Base-by-base conservation (phyloP, 2,888 invertebrate genomes). In the Trachelus stipa region DNA sequence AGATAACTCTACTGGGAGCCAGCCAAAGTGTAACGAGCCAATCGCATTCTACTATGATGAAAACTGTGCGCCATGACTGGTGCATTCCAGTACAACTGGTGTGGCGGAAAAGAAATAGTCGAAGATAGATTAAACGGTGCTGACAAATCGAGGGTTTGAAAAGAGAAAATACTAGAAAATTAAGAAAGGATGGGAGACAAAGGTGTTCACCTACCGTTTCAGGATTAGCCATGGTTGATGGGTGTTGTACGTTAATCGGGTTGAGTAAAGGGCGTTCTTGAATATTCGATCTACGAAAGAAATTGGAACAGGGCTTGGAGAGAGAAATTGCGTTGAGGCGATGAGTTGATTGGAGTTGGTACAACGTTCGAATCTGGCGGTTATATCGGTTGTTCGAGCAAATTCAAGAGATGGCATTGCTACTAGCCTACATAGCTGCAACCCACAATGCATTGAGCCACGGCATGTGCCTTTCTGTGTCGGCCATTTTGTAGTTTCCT, bases 401-500 rank as follows among this genome's bases (percentile, higher is more conserved):
- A 80, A 77, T 33, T 76, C 79, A 76, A 68, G 40, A 83, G 81
- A 79, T 81, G 81, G 81, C 84, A 81, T 79, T 69, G 40, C 73
- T 69, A 74, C 71, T 76, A 56, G 75, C 78, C 78, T 76, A 81
- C 82, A 82, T 85, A 85, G 79, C 83, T 81, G 82, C 85, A 85
- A 83, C 92, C 92, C 92, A 92, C 91, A 92, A 93, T 93, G 92
- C 93, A 92, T 89, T 87, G 87, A 88, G 85, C 92, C 92, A 92
- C 93, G 94, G 94, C 94, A 94, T 94, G 94, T 94, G 94, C 93
- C 94, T 92, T 90, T 92, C 93, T 92, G 92, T 92, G 93, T 93
- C 94, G 93, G 94, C 94, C 94, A 94, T 94, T 94, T 94, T 94
- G 93, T 93, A 93, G 93, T 94, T 93, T 93, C 93, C 92, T 93